These are phyloP conservation scores for Stegophylla sp. DNA, from an alignment of 2,888 invertebrate genomes.

Conservation along the genomic window DNA sequence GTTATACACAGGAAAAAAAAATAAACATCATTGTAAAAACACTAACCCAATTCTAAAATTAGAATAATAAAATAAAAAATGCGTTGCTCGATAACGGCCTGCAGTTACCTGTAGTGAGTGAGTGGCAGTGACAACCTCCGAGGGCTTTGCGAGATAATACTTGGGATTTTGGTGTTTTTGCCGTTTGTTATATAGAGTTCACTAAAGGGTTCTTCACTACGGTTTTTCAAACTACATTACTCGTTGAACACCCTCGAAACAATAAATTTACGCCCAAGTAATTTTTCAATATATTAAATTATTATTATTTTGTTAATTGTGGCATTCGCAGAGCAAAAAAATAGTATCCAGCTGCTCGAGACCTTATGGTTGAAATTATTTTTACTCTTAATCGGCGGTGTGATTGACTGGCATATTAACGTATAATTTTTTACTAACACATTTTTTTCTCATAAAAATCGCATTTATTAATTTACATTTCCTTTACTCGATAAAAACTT, in stretches of 20 bases:
- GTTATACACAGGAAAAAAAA: no score
- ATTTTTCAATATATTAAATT: no score
- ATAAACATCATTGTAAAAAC: no score
- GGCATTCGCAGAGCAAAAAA: no score
- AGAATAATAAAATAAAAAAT: background rate
- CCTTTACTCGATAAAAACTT: no score
- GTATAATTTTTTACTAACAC: no score
- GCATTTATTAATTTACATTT: no score
- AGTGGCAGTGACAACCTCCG: slow-evolving; percentile 10
- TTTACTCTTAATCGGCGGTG: no score
- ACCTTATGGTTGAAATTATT: background rate
- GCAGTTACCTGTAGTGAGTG: background rate
- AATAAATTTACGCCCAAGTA: background rate
- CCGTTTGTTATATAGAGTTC: background rate
- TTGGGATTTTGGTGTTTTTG: background rate
- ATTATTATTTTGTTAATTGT: no score
- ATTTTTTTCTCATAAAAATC: no score
- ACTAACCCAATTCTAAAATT: no score
- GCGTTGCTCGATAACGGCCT: background rate
- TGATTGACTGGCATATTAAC: no score
- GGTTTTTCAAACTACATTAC: background rate
- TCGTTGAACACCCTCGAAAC: background rate
- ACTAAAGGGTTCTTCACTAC: background rate
- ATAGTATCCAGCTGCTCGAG: background rate
- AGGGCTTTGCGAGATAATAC: slow-evolving; percentile 15